Conservation (phyloP, 2,888 invertebrate species). For the Tortricodes alternella region DNA sequence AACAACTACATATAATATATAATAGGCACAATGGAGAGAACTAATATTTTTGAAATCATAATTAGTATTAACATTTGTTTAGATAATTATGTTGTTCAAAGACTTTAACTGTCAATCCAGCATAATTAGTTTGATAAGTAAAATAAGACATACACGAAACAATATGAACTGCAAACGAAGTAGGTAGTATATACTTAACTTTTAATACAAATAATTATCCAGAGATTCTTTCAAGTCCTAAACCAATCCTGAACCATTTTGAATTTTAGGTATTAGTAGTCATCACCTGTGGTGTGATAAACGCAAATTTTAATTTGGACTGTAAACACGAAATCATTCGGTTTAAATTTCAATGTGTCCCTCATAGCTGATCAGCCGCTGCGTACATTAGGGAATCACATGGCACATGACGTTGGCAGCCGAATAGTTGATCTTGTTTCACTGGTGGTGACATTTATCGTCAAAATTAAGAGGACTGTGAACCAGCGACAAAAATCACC, state of each 20-base stretch:
- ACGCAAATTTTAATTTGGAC: no score
- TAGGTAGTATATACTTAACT: neutral
- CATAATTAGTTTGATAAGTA: slow-evolving; percentile 4
- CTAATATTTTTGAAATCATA: slow-evolving; percentile 36
- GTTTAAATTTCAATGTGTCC: no score
- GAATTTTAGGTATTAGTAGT: no score
- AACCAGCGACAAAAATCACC: no score
- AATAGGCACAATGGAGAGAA: slow-evolving; percentile 69
- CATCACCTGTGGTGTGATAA: no score
- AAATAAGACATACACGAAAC: neutral
- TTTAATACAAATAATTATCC: neutral
- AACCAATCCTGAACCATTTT: slow-evolving; percentile 20
- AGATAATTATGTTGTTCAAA: slow-evolving; percentile 40
- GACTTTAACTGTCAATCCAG: slow-evolving; percentile 22
- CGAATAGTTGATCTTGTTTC: no score
- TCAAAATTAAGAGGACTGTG: no score
- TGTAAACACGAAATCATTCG: no score
- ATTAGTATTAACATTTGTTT: slow-evolving; percentile 29
- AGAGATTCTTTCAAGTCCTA: slow-evolving; percentile 24
- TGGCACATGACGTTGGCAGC: no score
- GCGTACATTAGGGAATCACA: no score
- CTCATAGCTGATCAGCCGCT: no score
- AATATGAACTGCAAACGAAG: neutral
- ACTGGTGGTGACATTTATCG: no score
- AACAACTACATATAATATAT: slow-evolving; percentile 51